Conservation (phyloP, 2,888 invertebrate species). For the Spicauda simplicius region DNA sequence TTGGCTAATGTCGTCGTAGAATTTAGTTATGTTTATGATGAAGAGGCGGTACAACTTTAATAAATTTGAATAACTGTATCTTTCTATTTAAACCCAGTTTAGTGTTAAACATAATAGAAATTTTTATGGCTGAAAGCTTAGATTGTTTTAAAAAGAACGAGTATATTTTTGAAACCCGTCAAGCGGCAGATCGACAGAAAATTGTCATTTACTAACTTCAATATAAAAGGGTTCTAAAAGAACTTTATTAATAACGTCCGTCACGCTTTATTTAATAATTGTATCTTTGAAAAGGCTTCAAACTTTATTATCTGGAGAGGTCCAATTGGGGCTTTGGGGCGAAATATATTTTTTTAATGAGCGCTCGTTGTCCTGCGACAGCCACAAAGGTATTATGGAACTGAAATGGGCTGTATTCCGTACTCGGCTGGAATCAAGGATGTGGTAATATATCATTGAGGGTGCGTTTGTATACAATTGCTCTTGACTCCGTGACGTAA, state of each 20-base stretch:
- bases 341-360: conserved; percentile 29
- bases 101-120: no score
- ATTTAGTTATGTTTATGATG: no score
- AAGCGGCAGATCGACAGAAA: neutral
- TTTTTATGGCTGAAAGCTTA: neutral
- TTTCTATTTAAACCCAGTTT: no score
- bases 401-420: conserved; percentile 20
- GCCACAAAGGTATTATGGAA: conserved; percentile 21
- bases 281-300: conserved; percentile 18
- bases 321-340: conserved; percentile 26
- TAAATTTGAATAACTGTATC: no score
- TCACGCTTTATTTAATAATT: conserved; percentile 16
- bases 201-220: neutral
- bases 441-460: neutral
- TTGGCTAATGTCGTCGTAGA: no score
- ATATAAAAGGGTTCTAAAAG: neutral
- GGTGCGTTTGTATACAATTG: neutral
- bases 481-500: neutral
- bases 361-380: conserved; percentile 21
- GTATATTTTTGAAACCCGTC: neutral
- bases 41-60: no score
- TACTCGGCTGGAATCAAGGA: conserved; percentile 10
- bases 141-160: neutral
- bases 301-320: conserved; percentile 30
- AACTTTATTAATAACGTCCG: neutral